Base-by-base conservation (phyloP, 2,113 vertebrate species). In the Nothoprocta perdicaria region DNA sequence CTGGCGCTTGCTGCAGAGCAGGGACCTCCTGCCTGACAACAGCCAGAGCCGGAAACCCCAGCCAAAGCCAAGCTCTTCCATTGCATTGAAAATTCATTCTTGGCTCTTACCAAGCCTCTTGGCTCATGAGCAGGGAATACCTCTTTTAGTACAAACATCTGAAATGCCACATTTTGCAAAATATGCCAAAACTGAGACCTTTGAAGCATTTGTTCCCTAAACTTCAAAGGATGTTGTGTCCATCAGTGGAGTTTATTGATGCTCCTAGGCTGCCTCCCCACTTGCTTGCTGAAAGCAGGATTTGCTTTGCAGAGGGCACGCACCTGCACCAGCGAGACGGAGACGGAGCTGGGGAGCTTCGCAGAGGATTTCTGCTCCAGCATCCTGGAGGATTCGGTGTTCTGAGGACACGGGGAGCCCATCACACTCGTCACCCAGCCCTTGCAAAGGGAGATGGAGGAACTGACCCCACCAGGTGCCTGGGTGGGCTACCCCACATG, bases 301-400 rank as follows among this genome's bases (percentile, higher is more conserved):
- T 57, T 93, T 95, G 35, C 80, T 74, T 95, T 95, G 12, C 95
- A 96, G 93, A 86, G 90, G 33, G 86, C 95, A n/a, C 82, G 14
- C 33, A 96, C 87, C 86, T 94, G 58, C 93, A 73, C 77, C 91
- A 94, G 77, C 1, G 87, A 94, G 74, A 78, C 43, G 0, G 86
- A 90, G 67, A 95, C 90, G 0, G 86, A 94, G 83, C 31, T 65
- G 1, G 11, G n/a, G 67, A 95, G 92, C 78, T 83, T 93, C 2
- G 2, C 67, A 4, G 91, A 90, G 12, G 76, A 61, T 1, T 4
- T 83, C 45, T 50, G 7, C 89, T 75, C 62, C 79, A 74, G 21
- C 0, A 3, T 26, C 74, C 85, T 93, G 0, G 50, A 96, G 0
- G 69, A 91, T 40, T 71, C 80, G 3, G 78, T 95, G 40, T 92